Evolutionary conservation across 2,797 vertebrate genomes (phyloP).

Genomic region (Rhinoraja longicauda): DNA sequence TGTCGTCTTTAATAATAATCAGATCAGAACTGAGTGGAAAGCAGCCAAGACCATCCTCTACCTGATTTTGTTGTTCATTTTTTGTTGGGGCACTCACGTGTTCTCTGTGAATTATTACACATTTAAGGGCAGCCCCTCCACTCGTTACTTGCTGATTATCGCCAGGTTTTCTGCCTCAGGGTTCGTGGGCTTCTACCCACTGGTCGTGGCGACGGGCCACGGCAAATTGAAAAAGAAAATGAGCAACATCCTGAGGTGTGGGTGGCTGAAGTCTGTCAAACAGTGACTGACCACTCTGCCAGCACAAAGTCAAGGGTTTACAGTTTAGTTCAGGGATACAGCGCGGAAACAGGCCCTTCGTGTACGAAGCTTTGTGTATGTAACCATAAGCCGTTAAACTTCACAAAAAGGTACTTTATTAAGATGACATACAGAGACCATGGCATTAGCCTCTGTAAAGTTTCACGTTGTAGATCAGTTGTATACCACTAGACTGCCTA

Average conservation of each 20-base stretch:
- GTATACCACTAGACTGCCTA: too few species aligned
- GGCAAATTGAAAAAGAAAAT: conserved; percentile 1
- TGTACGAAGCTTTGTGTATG: too few species aligned
- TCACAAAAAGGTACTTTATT: too few species aligned
- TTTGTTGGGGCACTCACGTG: conserved; percentile 35
- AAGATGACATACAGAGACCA: too few species aligned
- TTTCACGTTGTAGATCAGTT: too few species aligned
- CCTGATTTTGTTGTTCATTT: conserved; percentile 24
- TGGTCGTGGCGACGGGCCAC: conserved; percentile 29
- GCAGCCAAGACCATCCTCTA: conserved; percentile 37
- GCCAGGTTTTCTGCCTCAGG: conserved; percentile 35
- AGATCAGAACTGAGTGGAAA: background rate
- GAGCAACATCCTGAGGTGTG: background rate
- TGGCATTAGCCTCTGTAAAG: too few species aligned
- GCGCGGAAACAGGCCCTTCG: too few species aligned
- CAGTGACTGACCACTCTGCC: background rate
- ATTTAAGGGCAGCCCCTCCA: conserved; percentile 5
- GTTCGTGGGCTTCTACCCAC: conserved; percentile 13
- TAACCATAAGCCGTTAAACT: too few species aligned
- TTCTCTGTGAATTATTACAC: conserved; percentile 39
- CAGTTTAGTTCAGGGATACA: too few species aligned
- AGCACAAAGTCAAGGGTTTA: too few species aligned
- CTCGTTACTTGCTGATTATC: background rate
- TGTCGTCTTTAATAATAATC: background rate
- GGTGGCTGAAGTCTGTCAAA: background rate